phyloP scores from a whole-genome alignment of 2,113 vertebrate genomes.

The Chiloscyllium plagiosum region DNA sequence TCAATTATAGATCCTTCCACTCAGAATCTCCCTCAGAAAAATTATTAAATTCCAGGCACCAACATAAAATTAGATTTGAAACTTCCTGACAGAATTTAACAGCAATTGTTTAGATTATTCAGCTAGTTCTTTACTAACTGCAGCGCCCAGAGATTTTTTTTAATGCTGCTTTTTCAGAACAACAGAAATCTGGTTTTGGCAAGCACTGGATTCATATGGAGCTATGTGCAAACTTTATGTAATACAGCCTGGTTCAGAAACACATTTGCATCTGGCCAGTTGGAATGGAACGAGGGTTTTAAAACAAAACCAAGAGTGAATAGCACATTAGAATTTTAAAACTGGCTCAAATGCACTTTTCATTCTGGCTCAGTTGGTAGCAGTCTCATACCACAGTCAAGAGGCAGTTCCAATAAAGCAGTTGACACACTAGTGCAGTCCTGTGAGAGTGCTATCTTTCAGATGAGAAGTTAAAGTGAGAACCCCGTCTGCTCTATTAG shows the following conservation, averaged over 20 bases:
- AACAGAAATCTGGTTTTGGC: not conserved
- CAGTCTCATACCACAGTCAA: not conserved
- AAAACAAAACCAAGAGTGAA: not conserved
- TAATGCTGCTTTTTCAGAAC: not conserved
- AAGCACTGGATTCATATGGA: not conserved
- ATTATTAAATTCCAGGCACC: not conserved
- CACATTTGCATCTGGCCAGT: not conserved
- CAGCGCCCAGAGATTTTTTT: not conserved
- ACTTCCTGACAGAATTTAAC: not conserved
- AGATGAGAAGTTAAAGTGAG: not conserved
- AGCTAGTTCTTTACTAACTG: not conserved
- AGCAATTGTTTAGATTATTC: not conserved
- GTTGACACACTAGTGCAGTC: not conserved
- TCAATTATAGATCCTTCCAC: not conserved
- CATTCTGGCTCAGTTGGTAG: not conserved
- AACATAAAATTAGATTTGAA: not conserved
- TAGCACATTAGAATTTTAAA: not conserved
- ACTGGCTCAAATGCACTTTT: not conserved
- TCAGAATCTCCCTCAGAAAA: not conserved
- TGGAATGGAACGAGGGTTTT: not conserved
- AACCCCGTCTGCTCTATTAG: not conserved
- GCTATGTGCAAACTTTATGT: not conserved
- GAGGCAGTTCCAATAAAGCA: not conserved
- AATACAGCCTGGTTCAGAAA: not conserved
- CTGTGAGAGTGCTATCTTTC: not conserved